Base-by-base conservation (phyloP, 2,888 invertebrate species). In the Lamellibrachia satsuma region DNA sequence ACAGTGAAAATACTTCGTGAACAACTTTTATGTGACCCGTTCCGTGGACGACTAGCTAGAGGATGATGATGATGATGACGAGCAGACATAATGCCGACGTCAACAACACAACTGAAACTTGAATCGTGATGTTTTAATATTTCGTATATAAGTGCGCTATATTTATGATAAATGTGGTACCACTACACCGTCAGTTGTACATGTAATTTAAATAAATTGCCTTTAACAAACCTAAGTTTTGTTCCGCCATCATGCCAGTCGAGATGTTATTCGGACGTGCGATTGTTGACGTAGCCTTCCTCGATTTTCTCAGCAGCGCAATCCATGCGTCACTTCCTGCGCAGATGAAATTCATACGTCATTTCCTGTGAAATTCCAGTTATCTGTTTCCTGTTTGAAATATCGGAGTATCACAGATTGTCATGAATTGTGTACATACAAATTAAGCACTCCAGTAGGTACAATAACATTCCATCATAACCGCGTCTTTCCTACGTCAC, bases 221-320 rank as follows among this genome's bases (percentile, higher is more conserved):
- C n/a, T 75, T 75, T 11, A 75, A 75, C 75, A 75, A 75, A 75
- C 75, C 75, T 75, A 22, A 75, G 75, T 75, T 75, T 75, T 11
- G 75, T 75, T 75, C 22, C 75, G 75, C 75, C 75, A 75, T 75
- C 75, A 75, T 75, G 75, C 75, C 75, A 75, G 75, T 75, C 75
- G 75, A 75, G 75, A 75, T 75, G 75, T 75, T 75, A 75, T 75
- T 75, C 75, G 75, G 75, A 75, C 75, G 75, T n/a, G 75, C 75
- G 75, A 75, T 75, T 75, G 75, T 75, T 75, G 75, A 75, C 75
- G 75, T 75, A 75, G n/a, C 75, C 22, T 15, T 22, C 22, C 75
- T 75, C 75, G 75, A 15, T 75, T 75, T 22, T 75, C 4, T 22
- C 39, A 39, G 39, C 39, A 75, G n/a, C 75, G 75, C n/a, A 6